phyloP scores from a whole-genome alignment of 2,888 invertebrate genomes.

The Tetragonisca angustula region DNA sequence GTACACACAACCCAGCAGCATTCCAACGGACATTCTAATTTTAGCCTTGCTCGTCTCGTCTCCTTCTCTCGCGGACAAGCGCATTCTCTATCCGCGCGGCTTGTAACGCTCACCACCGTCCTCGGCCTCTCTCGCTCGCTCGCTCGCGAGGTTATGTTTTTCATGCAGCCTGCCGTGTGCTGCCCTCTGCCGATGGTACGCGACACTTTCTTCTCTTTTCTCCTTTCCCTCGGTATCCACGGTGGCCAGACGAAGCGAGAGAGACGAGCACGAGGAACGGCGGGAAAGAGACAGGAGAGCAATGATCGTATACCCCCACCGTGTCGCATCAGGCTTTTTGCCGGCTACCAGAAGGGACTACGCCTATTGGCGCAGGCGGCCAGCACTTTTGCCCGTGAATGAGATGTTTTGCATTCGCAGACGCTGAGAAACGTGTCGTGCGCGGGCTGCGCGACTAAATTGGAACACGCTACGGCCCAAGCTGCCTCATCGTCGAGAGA shows the following conservation, averaged over 20 bases:
- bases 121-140: constrained; percentile 39
- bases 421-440: constrained; percentile 81
- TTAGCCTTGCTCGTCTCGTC: constrained; percentile 72
- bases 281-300: constrained; percentile 47
- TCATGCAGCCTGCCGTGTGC: constrained; percentile 57
- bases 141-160: constrained; percentile 60
- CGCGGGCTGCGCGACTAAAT: constrained; percentile 73
- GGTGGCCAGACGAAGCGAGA: constrained; percentile 19
- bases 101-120: constrained; percentile 25
- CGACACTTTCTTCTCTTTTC: constrained; percentile 47
- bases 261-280: constrained; percentile 29
- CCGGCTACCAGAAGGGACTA: constrained; percentile 68
- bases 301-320: constrained; percentile 56
- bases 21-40: constrained; percentile 81
- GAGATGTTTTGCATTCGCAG: constrained; percentile 84
- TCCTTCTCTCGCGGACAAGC: constrained; percentile 50
- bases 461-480: constrained; percentile 68
- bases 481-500: constrained; percentile 29
- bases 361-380: constrained; percentile 73
- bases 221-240: constrained; percentile 25
- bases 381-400: constrained; percentile 81
- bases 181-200: constrained; percentile 68
- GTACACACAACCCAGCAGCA: constrained; percentile 74
- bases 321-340: constrained; percentile 54
- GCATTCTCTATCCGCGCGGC: constrained; percentile 22